These are phyloP conservation scores for Pipistrellus pygmaeus DNA, from an alignment of 2,797 vertebrate species.

Conservation along the genomic window DNA sequence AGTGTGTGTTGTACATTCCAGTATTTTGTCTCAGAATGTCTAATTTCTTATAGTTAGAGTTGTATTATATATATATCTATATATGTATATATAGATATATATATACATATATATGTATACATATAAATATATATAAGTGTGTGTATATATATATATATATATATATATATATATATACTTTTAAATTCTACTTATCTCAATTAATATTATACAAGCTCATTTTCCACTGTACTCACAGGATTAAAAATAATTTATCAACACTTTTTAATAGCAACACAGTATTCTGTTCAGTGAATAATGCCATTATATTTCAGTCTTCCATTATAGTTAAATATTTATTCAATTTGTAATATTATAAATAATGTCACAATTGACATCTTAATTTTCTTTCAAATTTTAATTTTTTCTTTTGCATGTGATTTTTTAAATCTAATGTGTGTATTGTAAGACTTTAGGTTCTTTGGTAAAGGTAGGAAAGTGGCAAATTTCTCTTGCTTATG, in stretches of 20 bases:
- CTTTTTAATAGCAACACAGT: background rate
- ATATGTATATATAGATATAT: background rate
- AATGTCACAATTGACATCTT: conserved; percentile 71
- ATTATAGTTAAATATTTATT: conserved; percentile 49
- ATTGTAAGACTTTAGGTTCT: conserved; percentile 66
- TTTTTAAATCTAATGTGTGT: conserved; percentile 9
- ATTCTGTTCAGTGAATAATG: background rate
- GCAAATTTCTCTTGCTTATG: conserved; percentile 55
- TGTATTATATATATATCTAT: background rate
- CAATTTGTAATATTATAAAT: conserved; percentile 66
- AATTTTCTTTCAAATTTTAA: conserved; percentile 81
- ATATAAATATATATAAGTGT: background rate
- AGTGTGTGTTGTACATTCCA: background rate
- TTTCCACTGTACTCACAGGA: background rate
- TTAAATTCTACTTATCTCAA: background rate
- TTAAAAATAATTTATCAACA: conserved; percentile 39
- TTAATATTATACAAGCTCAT: background rate
- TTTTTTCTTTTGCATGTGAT: conserved; percentile 76
- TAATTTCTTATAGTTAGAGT: background rate
- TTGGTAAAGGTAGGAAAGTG: conserved; percentile 61
- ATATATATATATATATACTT: background rate
- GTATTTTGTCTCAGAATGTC: background rate
- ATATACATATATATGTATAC: background rate
- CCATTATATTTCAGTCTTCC: conserved; percentile 44
- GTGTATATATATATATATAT: background rate